phyloP scores from a whole-genome alignment of 2,113 vertebrate genomes.

The Chaetodon auriga region DNA sequence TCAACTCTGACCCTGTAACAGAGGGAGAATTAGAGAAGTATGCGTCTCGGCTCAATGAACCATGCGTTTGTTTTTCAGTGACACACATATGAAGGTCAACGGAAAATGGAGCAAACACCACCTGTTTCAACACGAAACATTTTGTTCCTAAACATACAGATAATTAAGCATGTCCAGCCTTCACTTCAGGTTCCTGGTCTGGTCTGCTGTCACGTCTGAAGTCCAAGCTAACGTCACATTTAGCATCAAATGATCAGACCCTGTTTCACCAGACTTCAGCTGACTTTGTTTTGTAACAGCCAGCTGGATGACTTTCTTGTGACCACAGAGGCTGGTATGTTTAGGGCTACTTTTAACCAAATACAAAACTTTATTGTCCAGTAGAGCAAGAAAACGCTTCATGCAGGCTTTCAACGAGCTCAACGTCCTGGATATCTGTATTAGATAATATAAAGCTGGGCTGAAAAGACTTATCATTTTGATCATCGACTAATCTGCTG shows the following conservation, averaged over 20 bases:
- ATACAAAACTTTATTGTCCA: not conserved
- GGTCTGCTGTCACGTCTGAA: not conserved
- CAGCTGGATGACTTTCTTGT: slow-evolving; percentile 27
- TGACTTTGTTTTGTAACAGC: slow-evolving; percentile 20
- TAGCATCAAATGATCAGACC: not conserved
- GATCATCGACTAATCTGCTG: not conserved
- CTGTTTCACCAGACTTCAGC: slow-evolving; percentile 15
- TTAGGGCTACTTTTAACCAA: not conserved
- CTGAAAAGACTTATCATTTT: not conserved
- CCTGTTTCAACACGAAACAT: slow-evolving; percentile 42
- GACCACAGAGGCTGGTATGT: not conserved
- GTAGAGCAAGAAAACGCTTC: too few relatives aligned
- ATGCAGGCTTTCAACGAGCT: not conserved
- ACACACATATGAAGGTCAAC: not conserved
- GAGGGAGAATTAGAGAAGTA: not conserved
- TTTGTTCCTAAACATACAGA: slow-evolving; percentile 10
- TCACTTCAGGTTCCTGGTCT: not conserved
- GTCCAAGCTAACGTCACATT: slow-evolving; percentile 1
- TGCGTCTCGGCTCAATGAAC: not conserved
- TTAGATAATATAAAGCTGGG: not conserved
- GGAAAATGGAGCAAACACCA: slow-evolving; percentile 22
- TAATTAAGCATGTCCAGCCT: not conserved
- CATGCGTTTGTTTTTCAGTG: not conserved
- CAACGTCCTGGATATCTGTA: not conserved
- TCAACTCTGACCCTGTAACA: slow-evolving; percentile 48